Evolutionary conservation across 2,113 vertebrate genomes (phyloP), one percentile per base, ranked within the genome.

Genomic region (Paedocypris sp.): DNA sequence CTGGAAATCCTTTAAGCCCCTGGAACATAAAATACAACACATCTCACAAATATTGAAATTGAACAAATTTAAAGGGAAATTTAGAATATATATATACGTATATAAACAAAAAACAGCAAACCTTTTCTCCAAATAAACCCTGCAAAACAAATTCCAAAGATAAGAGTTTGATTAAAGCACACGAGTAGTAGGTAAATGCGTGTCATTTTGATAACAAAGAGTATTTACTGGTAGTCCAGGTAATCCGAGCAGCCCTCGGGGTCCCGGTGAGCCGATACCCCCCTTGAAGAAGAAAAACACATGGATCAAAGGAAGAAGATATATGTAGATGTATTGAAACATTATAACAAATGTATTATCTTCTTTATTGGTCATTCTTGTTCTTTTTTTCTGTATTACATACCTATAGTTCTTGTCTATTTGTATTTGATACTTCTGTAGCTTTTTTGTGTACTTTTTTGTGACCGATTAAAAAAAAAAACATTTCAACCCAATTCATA

Each of bases 1-100:
- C 91, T 0, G 73, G 77, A 64, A 85, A 87, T 18, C 91, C 91
- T 79, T 91, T 89, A 6, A 81, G 83, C 11, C 91, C 91, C 91
- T 93, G 73, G 28, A 60, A 15, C 13, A 8, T 13, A 19, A 25
- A 29, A 42, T 57, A 6, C 10, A 7, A 43, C 2, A 43, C 4
- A 12, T 12, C n/a, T n/a, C n/a, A n/a, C n/a, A n/a, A n/a, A n/a
- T n/a, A n/a, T n/a, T n/a, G n/a, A n/a, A n/a, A n/a, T n/a, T n/a
- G n/a, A n/a, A n/a, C n/a, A n/a, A n/a, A n/a, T n/a, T n/a, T n/a
- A n/a, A 47, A 47, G 7, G 12, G 4, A 36, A 16, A 10, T 8
- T 26, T 15, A 45, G 25, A 25, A 18, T 10, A 4, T 46, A 8
- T 1, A 23, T 8, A 46, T 22, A 19, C 19, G 11, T 46, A 45